phyloP scores from a whole-genome alignment of 2,113 vertebrate genomes.

The Grantiella picta region DNA sequence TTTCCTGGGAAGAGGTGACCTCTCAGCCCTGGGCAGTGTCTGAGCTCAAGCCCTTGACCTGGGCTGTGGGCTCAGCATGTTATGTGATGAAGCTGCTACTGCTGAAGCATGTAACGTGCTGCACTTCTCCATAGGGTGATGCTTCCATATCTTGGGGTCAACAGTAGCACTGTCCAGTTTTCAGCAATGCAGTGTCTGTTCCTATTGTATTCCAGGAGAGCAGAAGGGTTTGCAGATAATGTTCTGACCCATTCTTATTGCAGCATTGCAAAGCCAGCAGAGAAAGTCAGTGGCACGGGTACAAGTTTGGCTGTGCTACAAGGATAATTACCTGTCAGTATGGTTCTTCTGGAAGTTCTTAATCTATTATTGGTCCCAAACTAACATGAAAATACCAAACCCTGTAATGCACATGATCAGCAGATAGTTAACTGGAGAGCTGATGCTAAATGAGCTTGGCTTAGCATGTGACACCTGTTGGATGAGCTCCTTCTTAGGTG shows the following conservation, averaged over 20 bases:
- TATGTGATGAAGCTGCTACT: neutral
- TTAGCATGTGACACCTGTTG: neutral
- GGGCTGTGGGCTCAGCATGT: neutral
- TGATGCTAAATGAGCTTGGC: neutral
- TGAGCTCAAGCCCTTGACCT: neutral
- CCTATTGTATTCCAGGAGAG: neutral
- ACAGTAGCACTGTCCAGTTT: neutral
- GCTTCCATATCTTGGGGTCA: neutral
- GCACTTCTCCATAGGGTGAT: neutral
- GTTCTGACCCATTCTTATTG: fast-evolving
- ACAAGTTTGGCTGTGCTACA: fast-evolving
- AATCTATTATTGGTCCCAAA: neutral
- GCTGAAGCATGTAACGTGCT: fast-evolving
- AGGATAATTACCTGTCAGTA: neutral
- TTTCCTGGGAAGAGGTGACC: fast-evolving
- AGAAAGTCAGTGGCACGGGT: neutral
- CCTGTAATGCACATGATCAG: neutral
- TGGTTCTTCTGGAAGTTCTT: neutral
- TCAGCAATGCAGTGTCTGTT: neutral
- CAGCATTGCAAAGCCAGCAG: neutral
- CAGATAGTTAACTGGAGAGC: neutral
- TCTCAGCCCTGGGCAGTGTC: neutral
- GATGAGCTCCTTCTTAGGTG: neutral
- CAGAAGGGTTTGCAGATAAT: neutral
- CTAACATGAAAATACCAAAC: neutral